A percentile compares a stretch with the other conserved stretches of the same genome.
phyloP scores from a whole-genome alignment of 2,113 vertebrate species.

The Lasiurus cinereus region DNA sequence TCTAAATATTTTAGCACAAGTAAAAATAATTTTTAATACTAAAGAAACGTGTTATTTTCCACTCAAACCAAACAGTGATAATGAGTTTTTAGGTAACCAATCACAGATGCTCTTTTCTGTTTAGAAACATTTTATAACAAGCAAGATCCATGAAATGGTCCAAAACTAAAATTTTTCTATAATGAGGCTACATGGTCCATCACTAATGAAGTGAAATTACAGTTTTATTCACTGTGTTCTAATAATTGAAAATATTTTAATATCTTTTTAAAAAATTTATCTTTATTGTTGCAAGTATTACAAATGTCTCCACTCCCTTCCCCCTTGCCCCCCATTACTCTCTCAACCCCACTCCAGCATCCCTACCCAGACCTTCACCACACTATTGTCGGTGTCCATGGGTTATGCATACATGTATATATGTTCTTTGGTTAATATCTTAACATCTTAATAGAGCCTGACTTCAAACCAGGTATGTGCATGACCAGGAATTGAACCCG shows the following conservation, averaged over 20 bases:
- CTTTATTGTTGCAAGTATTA: no score
- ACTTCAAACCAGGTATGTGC: neutral
- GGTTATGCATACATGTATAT: no score
- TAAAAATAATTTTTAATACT: neutral
- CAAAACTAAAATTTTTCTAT: neutral
- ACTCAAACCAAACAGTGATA: neutral
- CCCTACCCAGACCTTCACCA: no score
- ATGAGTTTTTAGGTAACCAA: neutral
- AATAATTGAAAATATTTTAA: neutral
- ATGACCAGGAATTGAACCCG: neutral
- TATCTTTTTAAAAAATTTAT: neutral
- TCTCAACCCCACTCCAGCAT: no score
- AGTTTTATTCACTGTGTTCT: neutral
- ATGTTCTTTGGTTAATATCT: no score
- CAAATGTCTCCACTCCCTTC: no score
- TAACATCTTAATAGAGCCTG: no score
- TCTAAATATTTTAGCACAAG: constrained; percentile 46
- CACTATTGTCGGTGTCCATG: no score
- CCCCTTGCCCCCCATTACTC: no score
- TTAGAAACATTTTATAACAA: neutral
- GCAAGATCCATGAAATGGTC: neutral
- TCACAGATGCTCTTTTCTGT: constrained; percentile 20
- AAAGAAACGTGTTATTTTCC: neutral
- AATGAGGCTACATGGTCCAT: neutral
- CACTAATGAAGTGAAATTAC: neutral